A percentile compares a stretch with the other conserved stretches of the same genome.
Conservation (phyloP, 64 coral and sea anemone genomes). For the Montipora cactus region DNA sequence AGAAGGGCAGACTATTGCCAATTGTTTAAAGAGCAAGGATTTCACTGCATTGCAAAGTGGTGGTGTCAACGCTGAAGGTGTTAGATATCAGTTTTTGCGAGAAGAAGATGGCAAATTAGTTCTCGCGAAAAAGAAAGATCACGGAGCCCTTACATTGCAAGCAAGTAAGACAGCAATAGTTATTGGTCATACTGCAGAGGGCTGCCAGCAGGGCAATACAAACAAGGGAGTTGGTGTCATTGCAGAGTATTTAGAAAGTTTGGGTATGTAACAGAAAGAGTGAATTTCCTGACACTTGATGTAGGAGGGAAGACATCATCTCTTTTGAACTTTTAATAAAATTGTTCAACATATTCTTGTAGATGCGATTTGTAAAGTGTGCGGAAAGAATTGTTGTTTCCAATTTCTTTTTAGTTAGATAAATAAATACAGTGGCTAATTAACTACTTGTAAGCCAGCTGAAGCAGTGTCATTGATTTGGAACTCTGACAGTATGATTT, state of each 20-base stretch:
- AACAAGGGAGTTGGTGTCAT: slow-evolving; percentile 64
- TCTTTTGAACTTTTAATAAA: neutral
- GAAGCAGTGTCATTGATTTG: neutral
- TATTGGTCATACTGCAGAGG: slow-evolving; percentile 51
- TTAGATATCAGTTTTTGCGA: slow-evolving; percentile 55
- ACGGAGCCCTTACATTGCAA: slow-evolving; percentile 62
- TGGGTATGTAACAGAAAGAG: slow-evolving; percentile 22
- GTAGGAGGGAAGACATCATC: neutral
- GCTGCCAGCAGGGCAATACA: slow-evolving; percentile 24
- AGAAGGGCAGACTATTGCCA: slow-evolving; percentile 35
- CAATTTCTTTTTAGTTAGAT: neutral
- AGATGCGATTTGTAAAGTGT: slow-evolving; percentile 28
- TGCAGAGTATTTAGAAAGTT: slow-evolving; percentile 63
- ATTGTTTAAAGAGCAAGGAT: slow-evolving; percentile 64
- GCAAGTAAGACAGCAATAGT: slow-evolving; percentile 77
- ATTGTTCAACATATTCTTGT: slow-evolving; percentile 7
- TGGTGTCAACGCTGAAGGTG: slow-evolving; percentile 45
- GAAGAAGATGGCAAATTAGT: slow-evolving; percentile 58
- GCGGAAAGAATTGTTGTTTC: neutral
- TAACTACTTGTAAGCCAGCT: neutral
- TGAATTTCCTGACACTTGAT: neutral
- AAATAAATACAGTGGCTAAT: too few relatives aligned
- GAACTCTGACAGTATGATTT: neutral
- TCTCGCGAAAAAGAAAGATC: slow-evolving; percentile 51
- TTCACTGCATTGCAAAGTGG: slow-evolving; percentile 51